A percentile compares a stretch with the other conserved stretches of the same genome.
These are phyloP conservation scores for Lanistes nyassanus DNA, from an alignment of 1,140 invertebrate genomes.

Conservation along the genomic window DNA sequence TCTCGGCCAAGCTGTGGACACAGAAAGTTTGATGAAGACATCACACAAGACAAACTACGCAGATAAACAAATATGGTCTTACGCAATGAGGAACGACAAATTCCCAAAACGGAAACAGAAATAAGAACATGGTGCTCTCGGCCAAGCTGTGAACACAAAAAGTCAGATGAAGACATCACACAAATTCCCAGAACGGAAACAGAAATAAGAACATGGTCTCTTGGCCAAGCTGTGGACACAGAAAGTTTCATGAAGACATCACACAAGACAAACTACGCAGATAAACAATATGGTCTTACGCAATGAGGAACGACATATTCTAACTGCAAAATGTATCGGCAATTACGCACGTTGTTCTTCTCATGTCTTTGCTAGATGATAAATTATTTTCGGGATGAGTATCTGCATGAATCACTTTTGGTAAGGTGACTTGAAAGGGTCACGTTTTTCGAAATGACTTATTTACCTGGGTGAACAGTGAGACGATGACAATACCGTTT, in stretches of 20 bases:
- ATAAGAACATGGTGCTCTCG: constrained; percentile 21
- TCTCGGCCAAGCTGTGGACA: not conserved
- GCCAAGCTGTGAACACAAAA: constrained; percentile 20
- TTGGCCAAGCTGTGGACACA: not conserved
- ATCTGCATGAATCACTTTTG: too few relatives aligned
- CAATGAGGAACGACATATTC: not conserved
- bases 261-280: too few relatives aligned
- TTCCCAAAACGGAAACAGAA: not conserved
- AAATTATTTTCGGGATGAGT: too few relatives aligned
- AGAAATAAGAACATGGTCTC: not conserved
- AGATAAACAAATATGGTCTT: not conserved
- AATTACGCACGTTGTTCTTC: too few relatives aligned
- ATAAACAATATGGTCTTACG: not conserved
- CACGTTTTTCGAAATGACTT: too few relatives aligned
- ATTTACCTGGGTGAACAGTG: constrained; percentile 51
- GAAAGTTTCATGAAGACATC: too few relatives aligned
- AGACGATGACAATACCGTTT: constrained; percentile 45
- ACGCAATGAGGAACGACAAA: not conserved
- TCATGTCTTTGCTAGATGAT: too few relatives aligned
- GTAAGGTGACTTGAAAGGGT: too few relatives aligned
- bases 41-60: too few relatives aligned
- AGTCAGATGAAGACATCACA: not conserved
- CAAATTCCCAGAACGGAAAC: not conserved
- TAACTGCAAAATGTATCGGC: not conserved
- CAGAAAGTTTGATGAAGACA: too few relatives aligned